Conservation (phyloP, 2,888 invertebrate genomes). For the Aleiodes alternator region DNA sequence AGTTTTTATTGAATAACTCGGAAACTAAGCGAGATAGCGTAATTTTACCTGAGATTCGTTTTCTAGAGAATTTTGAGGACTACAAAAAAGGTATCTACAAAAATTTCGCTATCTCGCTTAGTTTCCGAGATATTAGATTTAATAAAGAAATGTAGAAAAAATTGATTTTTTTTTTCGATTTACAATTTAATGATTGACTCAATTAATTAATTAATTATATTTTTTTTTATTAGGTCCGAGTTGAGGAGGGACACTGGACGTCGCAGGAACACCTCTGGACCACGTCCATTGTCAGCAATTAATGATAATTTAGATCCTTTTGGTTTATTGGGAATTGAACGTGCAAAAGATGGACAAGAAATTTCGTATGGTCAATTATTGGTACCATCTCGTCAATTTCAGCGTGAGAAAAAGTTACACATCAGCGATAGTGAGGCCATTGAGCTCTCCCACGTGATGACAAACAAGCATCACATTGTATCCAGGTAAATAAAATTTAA, state of each 20-base stretch:
- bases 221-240: conserved; percentile 77
- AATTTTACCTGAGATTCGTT: neutral
- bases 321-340: conserved; percentile 88
- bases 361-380: conserved; percentile 92
- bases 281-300: conserved; percentile 88
- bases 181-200: neutral
- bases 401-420: conserved; percentile 74
- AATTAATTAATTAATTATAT: neutral
- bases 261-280: conserved; percentile 88
- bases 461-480: conserved; percentile 78
- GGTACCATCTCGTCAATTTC: conserved; percentile 83
- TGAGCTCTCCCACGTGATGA: conserved; percentile 72
- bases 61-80: neutral
- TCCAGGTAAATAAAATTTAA: conserved; percentile 75
- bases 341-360: conserved; percentile 91
- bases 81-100: neutral
- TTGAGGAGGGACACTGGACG: conserved; percentile 84
- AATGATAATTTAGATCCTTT: conserved; percentile 91
- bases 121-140: neutral
- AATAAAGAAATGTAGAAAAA: neutral
- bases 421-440: conserved; percentile 68
- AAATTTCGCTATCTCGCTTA: neutral
- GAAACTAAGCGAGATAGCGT: neutral
- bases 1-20: too few relatives aligned
- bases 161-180: neutral